Evolutionary conservation across 1,140 invertebrate genomes (phyloP).

Genomic region (Brachionus plicatilis): DNA sequence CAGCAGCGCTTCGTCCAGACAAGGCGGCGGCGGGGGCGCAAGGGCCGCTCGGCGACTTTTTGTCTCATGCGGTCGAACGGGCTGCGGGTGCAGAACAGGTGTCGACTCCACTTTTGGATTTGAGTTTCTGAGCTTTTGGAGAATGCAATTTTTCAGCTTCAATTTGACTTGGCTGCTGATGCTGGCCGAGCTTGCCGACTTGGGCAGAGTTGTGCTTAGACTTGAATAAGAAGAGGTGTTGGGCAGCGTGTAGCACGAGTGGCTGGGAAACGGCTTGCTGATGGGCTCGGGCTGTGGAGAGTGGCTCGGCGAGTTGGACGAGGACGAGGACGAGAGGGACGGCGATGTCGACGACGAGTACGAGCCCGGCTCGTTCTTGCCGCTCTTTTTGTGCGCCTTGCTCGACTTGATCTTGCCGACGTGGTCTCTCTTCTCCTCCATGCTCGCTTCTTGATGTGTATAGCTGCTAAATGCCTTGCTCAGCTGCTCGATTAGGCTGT

Average conservation of each 20-base stretch:
- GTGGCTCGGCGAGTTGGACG: not conserved
- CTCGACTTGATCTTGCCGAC: not conserved
- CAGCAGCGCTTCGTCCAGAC: not conserved
- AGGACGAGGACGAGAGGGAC: not conserved
- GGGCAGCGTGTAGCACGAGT: constrained; percentile 7
- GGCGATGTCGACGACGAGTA: not conserved
- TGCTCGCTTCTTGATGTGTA: not conserved
- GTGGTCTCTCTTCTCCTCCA: not conserved
- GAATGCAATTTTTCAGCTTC: constrained; percentile 33
- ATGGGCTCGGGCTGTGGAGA: not conserved
- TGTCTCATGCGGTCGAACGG: not conserved
- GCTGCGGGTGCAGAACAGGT: not conserved
- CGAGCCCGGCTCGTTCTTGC: not conserved
- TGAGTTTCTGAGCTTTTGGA: not conserved
- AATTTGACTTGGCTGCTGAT: not conserved
- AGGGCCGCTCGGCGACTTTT: not conserved
- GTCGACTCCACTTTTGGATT: not conserved
- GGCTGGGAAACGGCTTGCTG: not conserved
- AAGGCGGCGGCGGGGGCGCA: not conserved
- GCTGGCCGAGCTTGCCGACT: not conserved
- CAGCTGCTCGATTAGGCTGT: not conserved
- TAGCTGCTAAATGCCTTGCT: not conserved
- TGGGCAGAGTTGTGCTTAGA: not conserved
- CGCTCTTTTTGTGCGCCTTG: not conserved
- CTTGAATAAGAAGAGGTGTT: not conserved